Conservation (phyloP, 1,140 invertebrate genomes). For the Orius laevigatus region DNA sequence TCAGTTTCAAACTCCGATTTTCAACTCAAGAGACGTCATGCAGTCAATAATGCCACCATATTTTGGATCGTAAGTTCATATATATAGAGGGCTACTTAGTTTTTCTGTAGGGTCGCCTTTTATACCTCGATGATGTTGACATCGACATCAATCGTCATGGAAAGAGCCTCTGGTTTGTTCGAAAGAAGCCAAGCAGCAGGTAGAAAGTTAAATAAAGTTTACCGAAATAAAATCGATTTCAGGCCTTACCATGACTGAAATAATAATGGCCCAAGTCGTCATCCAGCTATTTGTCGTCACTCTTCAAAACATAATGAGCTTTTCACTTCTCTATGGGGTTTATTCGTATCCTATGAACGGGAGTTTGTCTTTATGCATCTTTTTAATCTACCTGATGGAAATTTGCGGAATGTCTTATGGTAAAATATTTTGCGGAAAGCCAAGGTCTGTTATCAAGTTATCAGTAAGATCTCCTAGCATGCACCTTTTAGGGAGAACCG, state of each 20-base stretch:
- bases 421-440: too few species aligned
- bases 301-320: constrained; percentile 13
- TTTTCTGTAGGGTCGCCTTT: constrained; percentile 13
- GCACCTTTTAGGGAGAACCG: too few species aligned
- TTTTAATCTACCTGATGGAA: constrained; percentile 9
- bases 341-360: constrained; percentile 10
- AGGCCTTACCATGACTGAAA: constrained; percentile 14
- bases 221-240: constrained; percentile 5
- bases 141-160: constrained; percentile 14
- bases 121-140: constrained; percentile 15
- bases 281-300: constrained; percentile 13
- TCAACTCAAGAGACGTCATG: neutral
- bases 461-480: too few species aligned
- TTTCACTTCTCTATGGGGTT: constrained; percentile 9
- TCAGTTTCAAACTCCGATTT: constrained; percentile 3
- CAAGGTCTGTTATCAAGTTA: too few species aligned
- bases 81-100: neutral
- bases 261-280: constrained; percentile 11
- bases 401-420: constrained; percentile 13
- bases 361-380: neutral
- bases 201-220: constrained; percentile 4
- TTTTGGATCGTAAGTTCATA: constrained; percentile 9
- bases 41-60: constrained; percentile 8
- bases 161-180: constrained; percentile 13
- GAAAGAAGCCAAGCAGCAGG: constrained; percentile 16